Evolutionary conservation across 2,888 invertebrate genomes (phyloP), one percentile per base, ranked within the genome.

Genomic region (Acleris laterana): DNA sequence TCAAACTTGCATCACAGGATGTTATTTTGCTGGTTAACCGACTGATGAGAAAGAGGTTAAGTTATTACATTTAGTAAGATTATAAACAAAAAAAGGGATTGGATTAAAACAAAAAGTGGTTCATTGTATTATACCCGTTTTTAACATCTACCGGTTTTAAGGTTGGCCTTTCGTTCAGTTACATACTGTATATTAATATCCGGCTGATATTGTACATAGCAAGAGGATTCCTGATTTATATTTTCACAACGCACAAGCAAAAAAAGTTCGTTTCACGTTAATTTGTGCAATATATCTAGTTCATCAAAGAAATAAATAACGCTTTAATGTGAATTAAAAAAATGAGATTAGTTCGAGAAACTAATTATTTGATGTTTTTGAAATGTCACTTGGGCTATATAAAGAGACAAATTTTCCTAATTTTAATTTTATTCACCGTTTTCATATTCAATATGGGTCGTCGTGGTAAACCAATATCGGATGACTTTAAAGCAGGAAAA

Each of bases 271-370:
- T 50, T 50, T 50, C 50, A 50, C 20, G 22, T 50, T 50, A 50
- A 50, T 50, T 50, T 13, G 50, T 50, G 50, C 50, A 50, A 50
- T 25, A 50, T n/a, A n/a, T n/a, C n/a, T 22, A 50, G 50, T 50
- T 50, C 16, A 22, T 20, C 22, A 16, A 50, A 6, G 22, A 25
- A 22, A 22, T 50, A 50, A 16, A 25, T 25, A 22, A 50, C 50
- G 50, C 5, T 25, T 50, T 50, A 13, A 16, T n/a, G n/a, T n/a
- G n/a, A 50, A 50, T 3, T 3, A 13, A 11, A 3, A 46, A 46
- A 46, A 46, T n/a, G 13, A 46, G 17, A 7, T 3, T 46, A 0
- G n/a, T 46, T 46, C 16, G n/a, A 46, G 11, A 16, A 46, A 46
- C n/a, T 3, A 46, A 46, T 46, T 44, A 46, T 46, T 46, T 46